Conservation (phyloP, 2,113 vertebrate genomes). For the Columbina picui region DNA sequence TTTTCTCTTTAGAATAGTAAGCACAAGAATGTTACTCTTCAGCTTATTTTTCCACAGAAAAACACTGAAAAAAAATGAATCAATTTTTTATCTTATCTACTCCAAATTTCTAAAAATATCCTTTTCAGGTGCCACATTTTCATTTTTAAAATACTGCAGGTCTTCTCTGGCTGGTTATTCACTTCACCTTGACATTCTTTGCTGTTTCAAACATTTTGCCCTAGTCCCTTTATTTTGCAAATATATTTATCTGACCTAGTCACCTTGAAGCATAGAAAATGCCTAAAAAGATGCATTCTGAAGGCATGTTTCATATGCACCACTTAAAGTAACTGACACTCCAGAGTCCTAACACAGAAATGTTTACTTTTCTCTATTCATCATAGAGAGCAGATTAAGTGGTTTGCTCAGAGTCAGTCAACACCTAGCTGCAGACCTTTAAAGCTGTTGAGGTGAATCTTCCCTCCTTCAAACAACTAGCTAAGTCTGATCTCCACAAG, state of each 20-base stretch:
- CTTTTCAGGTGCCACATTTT: neutral
- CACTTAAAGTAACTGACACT: neutral
- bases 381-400: neutral
- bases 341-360: neutral
- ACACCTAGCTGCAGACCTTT: neutral
- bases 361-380: neutral
- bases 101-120: neutral
- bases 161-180: neutral
- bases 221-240: neutral
- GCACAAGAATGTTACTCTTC: neutral
- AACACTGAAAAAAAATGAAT: neutral
- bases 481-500: neutral
- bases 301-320: neutral
- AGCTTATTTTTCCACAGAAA: neutral
- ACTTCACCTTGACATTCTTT: neutral
- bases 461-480: neutral
- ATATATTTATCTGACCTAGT: neutral
- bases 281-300: neutral
- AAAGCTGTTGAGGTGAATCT: neutral
- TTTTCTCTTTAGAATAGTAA: neutral
- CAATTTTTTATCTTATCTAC: neutral
- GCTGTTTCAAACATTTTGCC: neutral
- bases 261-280: neutral
- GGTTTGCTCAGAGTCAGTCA: neutral
- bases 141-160: neutral